A percentile compares a stretch with the other conserved stretches of the same genome.
Conservation (phyloP, 2,113 vertebrate species). For the Stigmatopora nigra region DNA sequence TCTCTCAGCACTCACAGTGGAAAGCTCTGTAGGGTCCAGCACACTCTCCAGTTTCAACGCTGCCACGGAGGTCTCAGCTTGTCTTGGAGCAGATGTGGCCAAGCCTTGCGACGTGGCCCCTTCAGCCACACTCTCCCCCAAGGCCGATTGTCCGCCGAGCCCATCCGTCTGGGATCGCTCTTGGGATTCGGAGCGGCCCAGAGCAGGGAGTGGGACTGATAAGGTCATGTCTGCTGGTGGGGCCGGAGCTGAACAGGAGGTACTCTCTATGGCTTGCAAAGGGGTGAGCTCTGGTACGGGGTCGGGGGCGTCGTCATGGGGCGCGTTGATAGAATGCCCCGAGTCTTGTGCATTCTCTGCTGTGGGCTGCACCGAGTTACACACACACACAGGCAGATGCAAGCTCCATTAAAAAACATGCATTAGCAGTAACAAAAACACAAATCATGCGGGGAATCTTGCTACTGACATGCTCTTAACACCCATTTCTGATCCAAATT, state of each 20-base stretch:
- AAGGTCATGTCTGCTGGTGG: conserved; percentile 48
- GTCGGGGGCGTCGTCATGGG: conserved; percentile 59
- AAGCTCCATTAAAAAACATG: conserved; percentile 65
- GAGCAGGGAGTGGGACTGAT: conserved; percentile 45
- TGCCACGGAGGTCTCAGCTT: conserved; percentile 60
- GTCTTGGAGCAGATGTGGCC: conserved; percentile 63
- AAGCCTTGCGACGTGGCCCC: conserved; percentile 58
- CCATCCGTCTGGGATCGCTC: conserved; percentile 53
- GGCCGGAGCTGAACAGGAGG: conserved; percentile 40
- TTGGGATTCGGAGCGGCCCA: conserved; percentile 44
- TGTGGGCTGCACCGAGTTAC: conserved; percentile 76
- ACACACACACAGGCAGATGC: conserved; percentile 53
- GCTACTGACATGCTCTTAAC: conserved; percentile 56
- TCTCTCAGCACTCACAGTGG: conserved; percentile 96
- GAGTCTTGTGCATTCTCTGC: conserved; percentile 64
- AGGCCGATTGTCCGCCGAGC: conserved; percentile 45
- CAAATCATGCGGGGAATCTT: conserved; percentile 58
- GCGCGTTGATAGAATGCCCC: conserved; percentile 55
- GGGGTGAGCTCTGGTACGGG: conserved; percentile 51
- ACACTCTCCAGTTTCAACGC: conserved; percentile 77
- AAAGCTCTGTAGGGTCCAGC: conserved; percentile 92
- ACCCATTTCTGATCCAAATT: conserved; percentile 37
- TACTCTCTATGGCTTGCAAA: conserved; percentile 42
- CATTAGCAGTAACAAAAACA: conserved; percentile 48
- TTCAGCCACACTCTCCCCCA: conserved; percentile 56